Percentiles rank a stretch among this genome's conserved stretches.
Conservation (phyloP, 2,797 vertebrate species). For the Erethizon dorsatum region DNA sequence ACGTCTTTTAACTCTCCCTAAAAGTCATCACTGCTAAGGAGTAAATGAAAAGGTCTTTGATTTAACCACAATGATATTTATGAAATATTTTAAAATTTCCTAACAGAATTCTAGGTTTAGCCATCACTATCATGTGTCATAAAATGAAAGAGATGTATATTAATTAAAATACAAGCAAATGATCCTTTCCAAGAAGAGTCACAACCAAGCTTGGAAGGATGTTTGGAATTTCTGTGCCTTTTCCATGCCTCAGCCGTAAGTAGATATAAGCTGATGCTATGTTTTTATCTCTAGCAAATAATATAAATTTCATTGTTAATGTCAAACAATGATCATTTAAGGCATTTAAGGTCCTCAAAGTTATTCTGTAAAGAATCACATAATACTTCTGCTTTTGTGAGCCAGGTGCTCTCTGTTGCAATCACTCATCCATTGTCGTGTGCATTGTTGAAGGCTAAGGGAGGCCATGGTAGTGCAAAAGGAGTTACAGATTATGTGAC, state of each 20-base stretch:
- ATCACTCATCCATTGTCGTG: background rate
- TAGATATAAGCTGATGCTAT: too few relatives aligned
- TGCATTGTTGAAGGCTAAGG: background rate
- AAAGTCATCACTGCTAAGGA: slow-evolving; percentile 11
- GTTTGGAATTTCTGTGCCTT: background rate
- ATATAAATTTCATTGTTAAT: background rate
- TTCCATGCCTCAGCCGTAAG: background rate
- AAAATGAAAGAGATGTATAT: slow-evolving; percentile 55
- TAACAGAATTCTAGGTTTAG: slow-evolving; percentile 19
- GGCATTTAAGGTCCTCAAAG: background rate
- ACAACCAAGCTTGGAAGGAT: background rate
- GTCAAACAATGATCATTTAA: background rate
- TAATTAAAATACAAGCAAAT: slow-evolving; percentile 16
- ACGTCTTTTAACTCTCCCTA: background rate
- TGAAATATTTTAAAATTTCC: slow-evolving; percentile 63
- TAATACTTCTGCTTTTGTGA: background rate
- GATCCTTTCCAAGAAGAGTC: slow-evolving; percentile 10
- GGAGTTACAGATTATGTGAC: background rate
- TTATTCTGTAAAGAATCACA: slow-evolving; percentile 36
- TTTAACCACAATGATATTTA: background rate
- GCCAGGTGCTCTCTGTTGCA: background rate
- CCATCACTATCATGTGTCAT: slow-evolving; percentile 10
- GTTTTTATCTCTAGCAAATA: slow-evolving; percentile 11
- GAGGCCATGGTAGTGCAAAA: background rate
- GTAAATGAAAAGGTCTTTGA: slow-evolving; percentile 36